phyloP scores from a whole-genome alignment of 2,888 invertebrate species.

The Ligdia adustata region DNA sequence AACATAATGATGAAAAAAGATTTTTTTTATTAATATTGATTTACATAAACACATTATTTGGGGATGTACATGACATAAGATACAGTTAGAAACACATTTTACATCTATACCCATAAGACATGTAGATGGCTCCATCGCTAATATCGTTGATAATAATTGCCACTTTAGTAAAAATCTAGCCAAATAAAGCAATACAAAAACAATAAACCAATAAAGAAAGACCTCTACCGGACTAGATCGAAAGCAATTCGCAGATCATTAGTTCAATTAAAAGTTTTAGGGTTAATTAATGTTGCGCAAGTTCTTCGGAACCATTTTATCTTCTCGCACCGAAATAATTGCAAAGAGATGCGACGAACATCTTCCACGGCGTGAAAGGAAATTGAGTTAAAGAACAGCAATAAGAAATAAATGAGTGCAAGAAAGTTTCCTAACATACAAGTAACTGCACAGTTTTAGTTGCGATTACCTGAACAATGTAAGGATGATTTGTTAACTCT shows the following conservation, averaged over 20 bases:
- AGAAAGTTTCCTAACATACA: background rate
- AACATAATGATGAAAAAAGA: too few relatives aligned
- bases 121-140: too few relatives aligned
- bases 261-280: slow-evolving; percentile 49
- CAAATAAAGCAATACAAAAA: background rate
- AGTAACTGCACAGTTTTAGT: background rate
- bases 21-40: too few relatives aligned
- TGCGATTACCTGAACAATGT: background rate
- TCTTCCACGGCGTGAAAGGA: background rate
- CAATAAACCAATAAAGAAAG: slow-evolving; percentile 13
- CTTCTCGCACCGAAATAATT: slow-evolving; percentile 13
- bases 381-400: slow-evolving; percentile 11
- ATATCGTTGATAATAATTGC: too few relatives aligned
- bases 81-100: too few relatives aligned
- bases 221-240: slow-evolving; percentile 24
- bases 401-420: slow-evolving; percentile 7
- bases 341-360: slow-evolving; percentile 12
- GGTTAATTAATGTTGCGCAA: slow-evolving; percentile 40
- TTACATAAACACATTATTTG: too few relatives aligned
- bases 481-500: too few relatives aligned
- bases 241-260: slow-evolving; percentile 48
- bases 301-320: slow-evolving; percentile 12
- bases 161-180: too few relatives aligned
- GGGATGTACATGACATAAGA: too few relatives aligned
- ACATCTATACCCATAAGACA: too few relatives aligned